Conservation (phyloP, 2,797 vertebrate genomes). For the Cuniculus paca region DNA sequence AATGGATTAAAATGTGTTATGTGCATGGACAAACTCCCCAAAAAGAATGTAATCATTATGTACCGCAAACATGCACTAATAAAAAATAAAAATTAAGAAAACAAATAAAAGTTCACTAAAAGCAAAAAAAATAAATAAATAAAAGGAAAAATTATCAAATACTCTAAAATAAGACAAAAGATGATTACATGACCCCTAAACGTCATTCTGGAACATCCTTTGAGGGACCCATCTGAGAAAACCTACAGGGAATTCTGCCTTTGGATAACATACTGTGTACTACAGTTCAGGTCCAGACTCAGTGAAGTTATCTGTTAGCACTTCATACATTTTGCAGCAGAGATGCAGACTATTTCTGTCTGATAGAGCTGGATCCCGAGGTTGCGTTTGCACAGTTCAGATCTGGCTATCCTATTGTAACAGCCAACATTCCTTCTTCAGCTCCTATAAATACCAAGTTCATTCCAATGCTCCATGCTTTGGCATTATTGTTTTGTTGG, state of each 20-base stretch:
- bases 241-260: not conserved
- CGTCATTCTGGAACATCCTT: not conserved
- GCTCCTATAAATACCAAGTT: not conserved
- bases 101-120: not conserved
- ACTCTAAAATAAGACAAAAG: constrained; percentile 44
- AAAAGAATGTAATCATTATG: not conserved
- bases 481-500: constrained; percentile 47
- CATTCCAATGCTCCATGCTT: not conserved
- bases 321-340: not conserved
- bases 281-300: not conserved
- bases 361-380: not conserved
- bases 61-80: not conserved
- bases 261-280: not conserved
- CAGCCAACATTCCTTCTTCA: constrained; percentile 43
- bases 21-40: not conserved
- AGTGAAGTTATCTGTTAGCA: constrained; percentile 10
- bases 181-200: not conserved
- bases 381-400: constrained; percentile 7
- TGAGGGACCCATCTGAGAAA: not conserved
- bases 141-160: constrained; percentile 43
- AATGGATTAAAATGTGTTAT: not conserved
- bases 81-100: not conserved
- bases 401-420: constrained; percentile 13
- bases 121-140: not conserved
- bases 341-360: constrained; percentile 28